phyloP scores from a whole-genome alignment of 1,140 invertebrate genomes.

The Idris sp. region DNA sequence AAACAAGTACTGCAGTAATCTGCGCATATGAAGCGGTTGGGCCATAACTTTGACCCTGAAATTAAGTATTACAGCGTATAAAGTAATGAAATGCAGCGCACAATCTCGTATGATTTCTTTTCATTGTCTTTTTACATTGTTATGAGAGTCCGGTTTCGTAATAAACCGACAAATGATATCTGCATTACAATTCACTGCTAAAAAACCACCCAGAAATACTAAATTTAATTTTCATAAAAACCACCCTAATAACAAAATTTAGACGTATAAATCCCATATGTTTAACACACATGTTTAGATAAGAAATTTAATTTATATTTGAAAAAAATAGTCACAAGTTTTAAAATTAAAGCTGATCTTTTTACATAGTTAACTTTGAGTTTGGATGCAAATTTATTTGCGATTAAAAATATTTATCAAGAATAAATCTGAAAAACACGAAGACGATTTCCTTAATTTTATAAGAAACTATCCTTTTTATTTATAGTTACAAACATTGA shows the following conservation, averaged over 20 bases:
- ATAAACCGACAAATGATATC: slow-evolving; percentile 44
- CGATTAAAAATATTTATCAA: too few relatives aligned
- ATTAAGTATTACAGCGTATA: slow-evolving; percentile 42
- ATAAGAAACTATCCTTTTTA: too few relatives aligned
- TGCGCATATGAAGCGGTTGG: slow-evolving; percentile 13
- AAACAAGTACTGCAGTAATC: slow-evolving; percentile 27
- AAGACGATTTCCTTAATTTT: too few relatives aligned
- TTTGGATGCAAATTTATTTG: too few relatives aligned
- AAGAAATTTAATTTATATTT: too few relatives aligned
- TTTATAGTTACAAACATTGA: slow-evolving; percentile 19
- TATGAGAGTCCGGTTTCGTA: slow-evolving; percentile 49
- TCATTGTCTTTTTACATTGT: slow-evolving; percentile 55
- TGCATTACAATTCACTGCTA: slow-evolving; percentile 30
- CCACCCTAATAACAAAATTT: slow-evolving; percentile 33
- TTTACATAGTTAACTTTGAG: too few relatives aligned
- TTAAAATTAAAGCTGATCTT: too few relatives aligned
- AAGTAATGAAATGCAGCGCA: slow-evolving; percentile 50
- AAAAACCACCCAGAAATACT: slow-evolving; percentile 39
- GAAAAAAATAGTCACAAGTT: too few relatives aligned
- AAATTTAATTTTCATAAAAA: slow-evolving; percentile 40
- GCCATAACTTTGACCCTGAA: slow-evolving; percentile 56
- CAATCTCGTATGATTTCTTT: slow-evolving; percentile 59
- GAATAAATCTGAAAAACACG: too few relatives aligned
- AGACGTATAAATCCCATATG: slow-evolving; percentile 46
- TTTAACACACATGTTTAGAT: too few relatives aligned